These are phyloP conservation scores for Kryptolebias ocellatus DNA, from an alignment of 2,797 vertebrate species.

Conservation along the genomic window DNA sequence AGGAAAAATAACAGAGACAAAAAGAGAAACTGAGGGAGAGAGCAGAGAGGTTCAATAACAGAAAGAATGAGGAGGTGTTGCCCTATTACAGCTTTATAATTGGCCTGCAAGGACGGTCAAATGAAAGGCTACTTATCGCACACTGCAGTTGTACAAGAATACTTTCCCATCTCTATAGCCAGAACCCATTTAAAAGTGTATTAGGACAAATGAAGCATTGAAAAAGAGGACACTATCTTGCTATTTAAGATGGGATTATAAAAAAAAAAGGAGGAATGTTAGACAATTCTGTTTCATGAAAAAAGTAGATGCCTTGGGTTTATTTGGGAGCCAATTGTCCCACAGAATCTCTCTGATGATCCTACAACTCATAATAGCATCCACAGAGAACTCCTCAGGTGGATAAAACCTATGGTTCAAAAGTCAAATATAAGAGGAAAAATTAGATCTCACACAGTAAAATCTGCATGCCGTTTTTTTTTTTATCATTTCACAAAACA, in stretches of 20 bases:
- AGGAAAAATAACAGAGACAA: slow-evolving; percentile 68
- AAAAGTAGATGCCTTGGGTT: slow-evolving; percentile 42
- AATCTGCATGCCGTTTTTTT: too few relatives aligned
- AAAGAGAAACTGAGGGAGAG: slow-evolving; percentile 64
- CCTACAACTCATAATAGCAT: slow-evolving; percentile 15
- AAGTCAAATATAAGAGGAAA: background rate
- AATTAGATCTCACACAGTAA: too few relatives aligned
- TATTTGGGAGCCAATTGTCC: slow-evolving; percentile 52
- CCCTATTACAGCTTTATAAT: slow-evolving; percentile 78
- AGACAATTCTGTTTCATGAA: slow-evolving; percentile 43
- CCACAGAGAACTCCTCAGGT: slow-evolving; percentile 45
- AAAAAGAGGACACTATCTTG: slow-evolving; percentile 62
- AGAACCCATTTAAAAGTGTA: slow-evolving; percentile 71
- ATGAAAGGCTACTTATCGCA: slow-evolving; percentile 78
- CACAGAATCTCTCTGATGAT: slow-evolving; percentile 38
- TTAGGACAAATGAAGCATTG: slow-evolving; percentile 73
- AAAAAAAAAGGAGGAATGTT: slow-evolving; percentile 46
- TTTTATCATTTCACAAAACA: too few relatives aligned
- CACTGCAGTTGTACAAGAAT: slow-evolving; percentile 70
- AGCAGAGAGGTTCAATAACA: slow-evolving; percentile 70
- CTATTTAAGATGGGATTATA: slow-evolving; percentile 55
- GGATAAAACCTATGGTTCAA: slow-evolving; percentile 14
- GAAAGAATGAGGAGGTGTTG: slow-evolving; percentile 74
- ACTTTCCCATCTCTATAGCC: slow-evolving; percentile 69
- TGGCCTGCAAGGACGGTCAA: slow-evolving; percentile 79